Percentiles rank a stretch among this genome's conserved stretches.
Evolutionary conservation across 2,888 invertebrate species (phyloP).

Genomic region (Formica aserva): DNA sequence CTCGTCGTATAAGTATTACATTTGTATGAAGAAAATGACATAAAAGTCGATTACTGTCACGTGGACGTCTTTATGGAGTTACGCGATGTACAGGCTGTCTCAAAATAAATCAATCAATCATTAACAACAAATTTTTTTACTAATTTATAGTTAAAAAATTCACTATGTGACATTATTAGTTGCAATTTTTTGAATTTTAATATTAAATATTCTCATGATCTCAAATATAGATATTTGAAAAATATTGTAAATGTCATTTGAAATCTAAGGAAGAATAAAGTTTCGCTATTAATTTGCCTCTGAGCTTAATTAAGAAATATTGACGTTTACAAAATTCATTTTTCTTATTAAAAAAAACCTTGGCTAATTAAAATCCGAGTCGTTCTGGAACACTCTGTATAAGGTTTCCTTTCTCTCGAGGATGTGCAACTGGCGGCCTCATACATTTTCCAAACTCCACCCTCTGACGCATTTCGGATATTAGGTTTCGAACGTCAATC

Average conservation of each 20-base stretch:
- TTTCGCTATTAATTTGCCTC: neutral
- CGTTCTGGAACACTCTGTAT: constrained; percentile 22
- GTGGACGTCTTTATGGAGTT: constrained; percentile 48
- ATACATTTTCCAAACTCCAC: constrained; percentile 61
- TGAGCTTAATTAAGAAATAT: neutral
- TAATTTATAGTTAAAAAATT: neutral
- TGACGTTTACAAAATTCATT: neutral
- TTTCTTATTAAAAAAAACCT: neutral
- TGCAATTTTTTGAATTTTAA: neutral
- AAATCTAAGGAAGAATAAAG: neutral
- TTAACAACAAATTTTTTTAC: neutral
- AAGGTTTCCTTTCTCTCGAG: constrained; percentile 46
- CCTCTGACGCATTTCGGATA: constrained; percentile 73
- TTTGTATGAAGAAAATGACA: constrained; percentile 59
- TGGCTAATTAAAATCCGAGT: neutral
- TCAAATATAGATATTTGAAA: neutral
- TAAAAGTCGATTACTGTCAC: constrained; percentile 64
- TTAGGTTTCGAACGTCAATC: constrained; percentile 79
- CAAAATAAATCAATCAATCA: constrained; percentile 5
- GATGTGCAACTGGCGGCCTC: constrained; percentile 50
- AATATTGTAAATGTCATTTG: neutral
- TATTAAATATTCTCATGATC: neutral
- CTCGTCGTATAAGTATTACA: constrained; percentile 50
- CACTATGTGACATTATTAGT: neutral
- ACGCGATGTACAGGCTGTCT: constrained; percentile 4